Evolutionary conservation across 2,888 invertebrate species (phyloP).

Genomic region (Saturnia japonica): DNA sequence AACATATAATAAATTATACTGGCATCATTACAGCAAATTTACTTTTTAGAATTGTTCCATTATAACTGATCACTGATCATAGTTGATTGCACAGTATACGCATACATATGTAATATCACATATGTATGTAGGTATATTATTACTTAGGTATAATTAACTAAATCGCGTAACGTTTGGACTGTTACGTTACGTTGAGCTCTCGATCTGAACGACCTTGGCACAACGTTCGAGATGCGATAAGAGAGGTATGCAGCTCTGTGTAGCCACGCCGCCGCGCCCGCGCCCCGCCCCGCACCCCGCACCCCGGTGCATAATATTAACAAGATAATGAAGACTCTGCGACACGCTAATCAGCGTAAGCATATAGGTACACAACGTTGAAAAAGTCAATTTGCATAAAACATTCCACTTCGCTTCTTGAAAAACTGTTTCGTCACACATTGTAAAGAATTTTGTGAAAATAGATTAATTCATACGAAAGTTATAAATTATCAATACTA

Average conservation of each 20-base stretch:
- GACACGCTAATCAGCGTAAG: conserved; percentile 42
- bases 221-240: conserved; percentile 53
- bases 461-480: not conserved
- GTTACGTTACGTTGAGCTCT: conserved; percentile 29
- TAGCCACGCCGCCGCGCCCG: too few relatives aligned
- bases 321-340: conserved; percentile 47
- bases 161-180: not conserved
- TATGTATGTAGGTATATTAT: conserved; percentile 29
- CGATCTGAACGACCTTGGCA: conserved; percentile 52
- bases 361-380: conserved; percentile 16
- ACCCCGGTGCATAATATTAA: conserved; percentile 56
- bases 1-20: too few relatives aligned
- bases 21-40: too few relatives aligned
- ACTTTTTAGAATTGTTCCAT: not conserved
- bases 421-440: not conserved
- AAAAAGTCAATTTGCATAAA: conserved; percentile 18
- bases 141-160: conserved; percentile 30
- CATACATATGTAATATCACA: not conserved
- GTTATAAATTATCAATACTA: not conserved
- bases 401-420: not conserved
- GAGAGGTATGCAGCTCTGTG: conserved; percentile 44
- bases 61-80: not conserved
- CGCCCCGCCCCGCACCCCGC: conserved; percentile 32
- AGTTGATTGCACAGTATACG: not conserved
- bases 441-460: not conserved